Conservation (phyloP, 2,797 vertebrate species). For the Anguilla anguilla region DNA sequence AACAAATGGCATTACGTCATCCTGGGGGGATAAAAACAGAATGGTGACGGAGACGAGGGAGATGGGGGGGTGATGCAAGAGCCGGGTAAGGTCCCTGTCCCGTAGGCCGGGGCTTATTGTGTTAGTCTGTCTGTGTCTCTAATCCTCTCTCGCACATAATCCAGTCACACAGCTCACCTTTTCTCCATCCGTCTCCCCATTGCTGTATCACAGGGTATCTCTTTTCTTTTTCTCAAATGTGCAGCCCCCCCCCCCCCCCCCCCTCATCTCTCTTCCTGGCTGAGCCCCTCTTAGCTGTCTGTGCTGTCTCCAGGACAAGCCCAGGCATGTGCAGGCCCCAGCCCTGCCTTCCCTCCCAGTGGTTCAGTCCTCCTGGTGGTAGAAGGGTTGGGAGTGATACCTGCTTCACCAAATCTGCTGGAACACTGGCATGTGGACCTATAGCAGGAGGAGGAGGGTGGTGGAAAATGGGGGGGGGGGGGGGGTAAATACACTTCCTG, state of each 20-base stretch:
- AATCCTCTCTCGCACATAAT: neutral
- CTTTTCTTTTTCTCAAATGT: neutral
- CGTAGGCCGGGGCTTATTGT: neutral
- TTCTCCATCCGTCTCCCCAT: constrained; percentile 29
- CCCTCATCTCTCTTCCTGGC: neutral
- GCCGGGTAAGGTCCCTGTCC: constrained; percentile 16
- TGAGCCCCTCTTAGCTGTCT: neutral
- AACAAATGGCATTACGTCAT: constrained; percentile 32
- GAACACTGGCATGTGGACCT: neutral
- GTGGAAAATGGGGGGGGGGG: neutral
- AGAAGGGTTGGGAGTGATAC: neutral
- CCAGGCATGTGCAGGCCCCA: neutral
- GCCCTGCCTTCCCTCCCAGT: neutral
- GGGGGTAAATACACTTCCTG: neutral
- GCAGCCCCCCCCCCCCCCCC: neutral
- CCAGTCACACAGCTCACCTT: neutral
- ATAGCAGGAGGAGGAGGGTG: neutral
- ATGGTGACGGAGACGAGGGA: neutral
- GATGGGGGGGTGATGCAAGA: constrained; percentile 36
- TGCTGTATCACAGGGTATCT: neutral
- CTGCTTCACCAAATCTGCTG: neutral
- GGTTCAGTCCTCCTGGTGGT: neutral
- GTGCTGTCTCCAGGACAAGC: neutral
- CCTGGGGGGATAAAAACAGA: neutral
- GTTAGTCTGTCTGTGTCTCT: neutral